phyloP scores from a whole-genome alignment of 2,888 invertebrate species.

The Meteorus cinctellus region DNA sequence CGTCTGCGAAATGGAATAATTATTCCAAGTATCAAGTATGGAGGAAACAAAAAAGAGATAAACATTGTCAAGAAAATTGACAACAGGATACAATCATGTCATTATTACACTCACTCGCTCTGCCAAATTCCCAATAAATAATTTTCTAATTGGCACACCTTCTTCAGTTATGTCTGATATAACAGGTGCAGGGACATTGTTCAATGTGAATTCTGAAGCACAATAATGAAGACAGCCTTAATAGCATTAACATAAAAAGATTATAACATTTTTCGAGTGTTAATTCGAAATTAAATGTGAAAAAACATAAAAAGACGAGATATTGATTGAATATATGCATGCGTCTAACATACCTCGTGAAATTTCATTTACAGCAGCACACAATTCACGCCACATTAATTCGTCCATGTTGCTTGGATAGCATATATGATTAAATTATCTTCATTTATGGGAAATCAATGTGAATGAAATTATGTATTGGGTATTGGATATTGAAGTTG shows the following conservation, averaged over 20 bases:
- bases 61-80: background rate
- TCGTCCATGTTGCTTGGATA: background rate
- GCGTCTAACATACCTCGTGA: background rate
- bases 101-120: constrained; percentile 73
- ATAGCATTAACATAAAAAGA: too few species aligned
- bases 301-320: background rate
- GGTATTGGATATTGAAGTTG: too few species aligned
- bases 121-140: constrained; percentile 77
- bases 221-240: background rate
- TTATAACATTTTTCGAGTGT: background rate
- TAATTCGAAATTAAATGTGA: background rate
- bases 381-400: background rate
- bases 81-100: constrained; percentile 9
- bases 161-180: constrained; percentile 73
- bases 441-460: background rate
- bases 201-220: constrained; percentile 20
- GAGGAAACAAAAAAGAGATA: background rate
- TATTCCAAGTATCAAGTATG: background rate
- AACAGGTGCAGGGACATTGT: background rate
- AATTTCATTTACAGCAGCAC: background rate
- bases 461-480: too few species aligned
- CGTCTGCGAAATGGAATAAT: constrained; percentile 72
- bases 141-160: constrained; percentile 77
- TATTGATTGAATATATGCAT: background rate
- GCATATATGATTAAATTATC: background rate